Conservation (phyloP, 2,888 invertebrate genomes). For the Apamea anceps region DNA sequence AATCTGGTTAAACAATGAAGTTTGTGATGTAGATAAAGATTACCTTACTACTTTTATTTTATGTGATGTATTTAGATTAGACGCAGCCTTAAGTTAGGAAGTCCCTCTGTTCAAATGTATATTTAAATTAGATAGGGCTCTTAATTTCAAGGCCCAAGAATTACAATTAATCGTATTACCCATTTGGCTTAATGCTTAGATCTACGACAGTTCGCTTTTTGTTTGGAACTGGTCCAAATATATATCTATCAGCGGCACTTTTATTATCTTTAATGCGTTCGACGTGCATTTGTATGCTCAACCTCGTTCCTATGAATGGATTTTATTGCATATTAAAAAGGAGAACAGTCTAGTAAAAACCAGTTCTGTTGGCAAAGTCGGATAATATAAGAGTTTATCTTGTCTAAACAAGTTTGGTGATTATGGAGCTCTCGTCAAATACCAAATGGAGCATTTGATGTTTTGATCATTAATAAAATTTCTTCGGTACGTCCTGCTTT, state of each 20-base stretch:
- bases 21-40: conserved; percentile 48
- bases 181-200: conserved; percentile 69
- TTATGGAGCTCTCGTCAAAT: conserved; percentile 42
- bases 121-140: conserved; percentile 67
- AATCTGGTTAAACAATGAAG: conserved; percentile 37
- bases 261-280: conserved; percentile 67
- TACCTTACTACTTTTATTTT: conserved; percentile 46
- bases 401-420: conserved; percentile 31
- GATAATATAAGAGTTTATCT: conserved; percentile 26
- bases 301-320: conserved; percentile 49
- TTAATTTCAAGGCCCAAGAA: conserved; percentile 70
- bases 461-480: conserved; percentile 51
- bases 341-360: conserved; percentile 38
- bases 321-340: conserved; percentile 65
- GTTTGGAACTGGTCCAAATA: conserved; percentile 73
- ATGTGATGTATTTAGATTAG: conserved; percentile 59
- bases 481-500: conserved; percentile 30
- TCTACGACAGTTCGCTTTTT: conserved; percentile 68
- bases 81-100: conserved; percentile 37
- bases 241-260: conserved; percentile 62
- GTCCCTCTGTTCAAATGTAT: conserved; percentile 53
- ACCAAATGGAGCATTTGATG: conserved; percentile 48
- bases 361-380: conserved; percentile 31
- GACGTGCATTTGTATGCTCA: conserved; percentile 62
- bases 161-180: conserved; percentile 73